These are phyloP conservation scores for Microctonus brassicae DNA, from an alignment of 2,888 invertebrate species.

Conservation along the genomic window DNA sequence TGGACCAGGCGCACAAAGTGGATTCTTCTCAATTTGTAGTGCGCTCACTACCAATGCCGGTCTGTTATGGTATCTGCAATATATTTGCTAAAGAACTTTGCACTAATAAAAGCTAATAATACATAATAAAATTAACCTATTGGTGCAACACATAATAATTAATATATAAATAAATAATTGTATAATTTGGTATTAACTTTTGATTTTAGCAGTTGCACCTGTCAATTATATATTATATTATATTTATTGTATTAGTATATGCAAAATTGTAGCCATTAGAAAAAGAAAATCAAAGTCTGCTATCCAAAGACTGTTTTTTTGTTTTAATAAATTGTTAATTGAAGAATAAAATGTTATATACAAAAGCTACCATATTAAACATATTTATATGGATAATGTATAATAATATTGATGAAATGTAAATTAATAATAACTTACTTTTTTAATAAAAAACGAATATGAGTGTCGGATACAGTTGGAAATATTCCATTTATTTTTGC, in stretches of 20 bases:
- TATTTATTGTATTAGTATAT: neutral
- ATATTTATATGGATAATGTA: neutral
- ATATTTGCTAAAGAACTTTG: conserved; percentile 55
- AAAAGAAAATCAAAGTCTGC: neutral
- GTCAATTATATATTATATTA: neutral
- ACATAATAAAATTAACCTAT: neutral
- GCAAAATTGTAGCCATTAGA: neutral
- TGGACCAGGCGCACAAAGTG: conserved; percentile 89
- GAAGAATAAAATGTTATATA: neutral
- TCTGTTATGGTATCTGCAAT: conserved; percentile 88
- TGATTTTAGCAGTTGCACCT: neutral
- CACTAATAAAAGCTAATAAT: conserved; percentile 29
- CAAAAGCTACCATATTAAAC: neutral
- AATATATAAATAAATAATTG: neutral
- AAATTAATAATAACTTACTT: conserved; percentile 80
- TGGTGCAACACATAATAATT: neutral
- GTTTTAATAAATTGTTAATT: conserved; percentile 16
- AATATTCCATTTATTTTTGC: conserved; percentile 89
- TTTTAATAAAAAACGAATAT: conserved; percentile 87
- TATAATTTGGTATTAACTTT: neutral
- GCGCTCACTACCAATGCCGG: conserved; percentile 94
- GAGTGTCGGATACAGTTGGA: conserved; percentile 90
- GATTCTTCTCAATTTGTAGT: conserved; percentile 92
- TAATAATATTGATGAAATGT: neutral
- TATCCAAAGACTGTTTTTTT: neutral